A percentile compares a stretch with the other conserved stretches of the same genome.
These are phyloP conservation scores for Boulengeromyrus knoepffleri DNA, from an alignment of 2,113 vertebrate species.

Conservation along the genomic window DNA sequence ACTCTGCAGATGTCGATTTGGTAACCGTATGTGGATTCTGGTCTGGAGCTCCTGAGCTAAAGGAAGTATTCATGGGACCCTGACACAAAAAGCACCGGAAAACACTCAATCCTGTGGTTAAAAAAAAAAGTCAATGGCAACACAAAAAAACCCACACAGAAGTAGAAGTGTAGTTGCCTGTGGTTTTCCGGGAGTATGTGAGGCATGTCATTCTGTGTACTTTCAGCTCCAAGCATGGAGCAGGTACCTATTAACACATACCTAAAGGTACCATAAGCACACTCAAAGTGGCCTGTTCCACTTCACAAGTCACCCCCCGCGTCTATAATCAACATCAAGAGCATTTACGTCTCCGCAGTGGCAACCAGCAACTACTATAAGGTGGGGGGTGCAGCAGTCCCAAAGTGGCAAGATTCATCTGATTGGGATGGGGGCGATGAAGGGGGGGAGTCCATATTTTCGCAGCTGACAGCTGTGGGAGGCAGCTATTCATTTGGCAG, in stretches of 20 bases:
- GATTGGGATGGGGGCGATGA: neutral
- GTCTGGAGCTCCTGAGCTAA: neutral
- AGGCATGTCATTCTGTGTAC: neutral
- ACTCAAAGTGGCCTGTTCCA: neutral
- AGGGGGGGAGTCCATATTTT: neutral
- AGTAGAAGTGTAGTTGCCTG: neutral
- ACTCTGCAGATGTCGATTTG: neutral
- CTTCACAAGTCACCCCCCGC: neutral
- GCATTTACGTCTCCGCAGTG: neutral
- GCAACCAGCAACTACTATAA: neutral
- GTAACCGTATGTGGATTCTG: neutral
- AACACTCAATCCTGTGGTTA: neutral
- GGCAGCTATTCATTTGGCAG: neutral
- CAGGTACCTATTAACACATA: neutral
- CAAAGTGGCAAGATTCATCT: neutral
- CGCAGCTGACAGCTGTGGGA: neutral
- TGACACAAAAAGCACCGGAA: neutral
- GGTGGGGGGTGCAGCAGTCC: neutral
- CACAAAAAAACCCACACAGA: neutral
- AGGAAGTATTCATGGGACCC: neutral
- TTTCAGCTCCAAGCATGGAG: neutral
- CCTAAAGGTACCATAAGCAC: neutral
- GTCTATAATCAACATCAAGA: neutral
- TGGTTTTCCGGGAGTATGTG: neutral
- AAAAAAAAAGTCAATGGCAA: neutral